Evolutionary conservation across 2,113 vertebrate species (phyloP).

Genomic region (Pardalotus punctatus): DNA sequence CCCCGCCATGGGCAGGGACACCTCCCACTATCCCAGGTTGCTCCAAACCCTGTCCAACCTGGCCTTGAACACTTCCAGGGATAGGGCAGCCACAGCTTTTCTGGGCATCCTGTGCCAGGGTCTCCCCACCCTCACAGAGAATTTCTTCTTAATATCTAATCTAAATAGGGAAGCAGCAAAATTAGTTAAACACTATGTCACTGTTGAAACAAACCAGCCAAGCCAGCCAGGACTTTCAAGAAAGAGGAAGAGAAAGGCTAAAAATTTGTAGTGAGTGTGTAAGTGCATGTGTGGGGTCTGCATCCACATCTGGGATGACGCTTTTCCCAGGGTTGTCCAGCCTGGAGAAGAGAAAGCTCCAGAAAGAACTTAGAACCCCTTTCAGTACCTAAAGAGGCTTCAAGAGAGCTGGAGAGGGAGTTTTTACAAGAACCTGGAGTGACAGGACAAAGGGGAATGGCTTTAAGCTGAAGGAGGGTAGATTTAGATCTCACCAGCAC

Average conservation of each 20-base stretch:
- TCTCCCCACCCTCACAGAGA: fast-evolving
- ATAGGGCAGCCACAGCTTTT: not conserved
- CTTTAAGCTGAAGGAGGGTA: not conserved
- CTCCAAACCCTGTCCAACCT: fast-evolving
- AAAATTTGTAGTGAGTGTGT: not conserved
- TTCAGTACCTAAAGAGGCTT: not conserved
- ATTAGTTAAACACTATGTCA: not conserved
- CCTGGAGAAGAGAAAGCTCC: not conserved
- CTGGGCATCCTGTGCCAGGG: not conserved
- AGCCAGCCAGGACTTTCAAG: not conserved
- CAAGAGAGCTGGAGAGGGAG: not conserved
- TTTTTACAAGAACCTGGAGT: not conserved
- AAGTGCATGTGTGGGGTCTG: fast-evolving
- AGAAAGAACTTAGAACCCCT: not conserved
- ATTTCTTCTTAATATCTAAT: not conserved
- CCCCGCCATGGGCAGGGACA: not conserved
- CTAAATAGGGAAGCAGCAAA: not conserved
- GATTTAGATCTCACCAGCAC: not conserved
- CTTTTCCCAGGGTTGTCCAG: not conserved
- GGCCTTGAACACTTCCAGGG: not conserved
- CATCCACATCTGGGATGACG: not conserved
- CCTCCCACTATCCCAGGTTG: fast-evolving
- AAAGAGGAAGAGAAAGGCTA: not conserved
- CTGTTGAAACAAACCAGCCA: not conserved
- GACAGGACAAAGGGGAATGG: not conserved